Percentiles rank a stretch among this genome's conserved stretches.
These are phyloP conservation scores for Urocolius indicus DNA, from an alignment of 2,113 vertebrate species.

Conservation along the genomic window DNA sequence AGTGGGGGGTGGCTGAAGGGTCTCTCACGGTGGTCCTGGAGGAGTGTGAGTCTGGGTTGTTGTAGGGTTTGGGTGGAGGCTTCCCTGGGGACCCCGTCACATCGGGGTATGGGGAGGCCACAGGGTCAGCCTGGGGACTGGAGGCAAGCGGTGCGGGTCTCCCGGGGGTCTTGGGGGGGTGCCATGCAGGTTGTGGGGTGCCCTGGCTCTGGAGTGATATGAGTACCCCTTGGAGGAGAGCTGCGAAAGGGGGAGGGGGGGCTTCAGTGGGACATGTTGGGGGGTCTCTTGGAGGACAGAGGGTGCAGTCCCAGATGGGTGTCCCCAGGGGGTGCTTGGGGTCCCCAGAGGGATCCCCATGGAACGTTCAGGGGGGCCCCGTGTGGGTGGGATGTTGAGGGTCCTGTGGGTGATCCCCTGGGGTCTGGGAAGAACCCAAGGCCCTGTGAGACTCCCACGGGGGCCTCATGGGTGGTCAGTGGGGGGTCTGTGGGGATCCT, in stretches of 20 bases:
- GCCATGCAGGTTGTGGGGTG: background rate
- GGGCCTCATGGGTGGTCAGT: too few species aligned
- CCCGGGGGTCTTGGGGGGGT: background rate
- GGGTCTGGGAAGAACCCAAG: too few species aligned
- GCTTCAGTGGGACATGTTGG: accelerated
- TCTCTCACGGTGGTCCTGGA: too few species aligned
- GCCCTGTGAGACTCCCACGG: accelerated
- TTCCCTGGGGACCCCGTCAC: background rate
- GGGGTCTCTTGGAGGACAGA: background rate
- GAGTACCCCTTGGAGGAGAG: background rate
- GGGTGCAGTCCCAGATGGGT: background rate
- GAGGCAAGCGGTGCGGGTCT: background rate
- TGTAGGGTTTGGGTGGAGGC: background rate
- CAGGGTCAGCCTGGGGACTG: background rate
- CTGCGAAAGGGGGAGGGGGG: background rate
- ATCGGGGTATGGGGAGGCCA: accelerated
- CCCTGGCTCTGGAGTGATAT: background rate
- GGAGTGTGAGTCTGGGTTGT: accelerated
- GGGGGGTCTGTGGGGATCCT: background rate
- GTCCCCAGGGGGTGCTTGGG: too few species aligned
- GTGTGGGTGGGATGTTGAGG: background rate
- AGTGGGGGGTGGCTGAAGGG: too few species aligned
- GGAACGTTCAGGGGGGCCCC: too few species aligned
- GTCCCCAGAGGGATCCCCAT: background rate
- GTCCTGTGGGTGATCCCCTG: background rate